These are phyloP conservation scores for Myopa tessellatipennis DNA, from an alignment of 2,888 invertebrate genomes.

Conservation along the genomic window DNA sequence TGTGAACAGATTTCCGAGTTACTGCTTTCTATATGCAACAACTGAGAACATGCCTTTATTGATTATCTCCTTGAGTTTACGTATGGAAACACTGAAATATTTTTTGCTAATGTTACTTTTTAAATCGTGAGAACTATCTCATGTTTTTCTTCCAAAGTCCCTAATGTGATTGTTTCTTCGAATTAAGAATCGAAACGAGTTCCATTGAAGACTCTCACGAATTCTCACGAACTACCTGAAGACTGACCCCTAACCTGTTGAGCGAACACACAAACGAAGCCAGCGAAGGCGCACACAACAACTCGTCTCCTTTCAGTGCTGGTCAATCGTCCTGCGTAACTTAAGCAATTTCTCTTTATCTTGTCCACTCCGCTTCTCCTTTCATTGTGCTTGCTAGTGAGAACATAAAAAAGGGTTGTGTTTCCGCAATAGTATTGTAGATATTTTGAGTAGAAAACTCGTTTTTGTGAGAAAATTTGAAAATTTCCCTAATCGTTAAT, in stretches of 20 bases:
- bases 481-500: neutral
- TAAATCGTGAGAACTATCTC: neutral
- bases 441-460: neutral
- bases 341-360: neutral
- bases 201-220: neutral
- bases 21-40: no score
- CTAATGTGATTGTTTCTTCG: neutral
- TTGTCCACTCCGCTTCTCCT: neutral
- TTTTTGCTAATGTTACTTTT: neutral
- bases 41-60: no score
- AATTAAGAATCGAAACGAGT: neutral
- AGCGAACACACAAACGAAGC: neutral
- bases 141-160: neutral
- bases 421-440: neutral
- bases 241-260: constrained; percentile 25
- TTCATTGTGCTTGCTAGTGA: no score
- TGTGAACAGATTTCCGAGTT: no score
- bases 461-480: constrained; percentile 28
- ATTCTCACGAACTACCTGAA: neutral
- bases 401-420: neutral
- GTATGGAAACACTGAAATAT: no score
- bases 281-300: neutral
- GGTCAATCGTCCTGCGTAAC: neutral
- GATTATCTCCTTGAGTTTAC: no score
- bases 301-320: neutral